Evolutionary conservation across 1,140 invertebrate genomes (phyloP), one percentile per base, ranked within the genome.

Genomic region (Diachasmimorpha longicaudata): DNA sequence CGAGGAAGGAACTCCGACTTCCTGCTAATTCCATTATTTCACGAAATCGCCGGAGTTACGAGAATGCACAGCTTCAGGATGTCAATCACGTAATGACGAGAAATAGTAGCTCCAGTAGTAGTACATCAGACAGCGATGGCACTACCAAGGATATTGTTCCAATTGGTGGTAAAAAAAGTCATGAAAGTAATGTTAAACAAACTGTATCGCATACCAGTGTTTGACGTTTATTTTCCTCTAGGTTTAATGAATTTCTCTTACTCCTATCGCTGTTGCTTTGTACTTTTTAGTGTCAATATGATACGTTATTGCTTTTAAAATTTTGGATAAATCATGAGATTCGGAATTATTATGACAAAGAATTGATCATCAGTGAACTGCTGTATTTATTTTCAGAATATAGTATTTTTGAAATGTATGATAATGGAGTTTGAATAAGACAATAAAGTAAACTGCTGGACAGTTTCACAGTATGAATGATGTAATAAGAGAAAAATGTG

Each of bases 201-300:
- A 70, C 77, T 16, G 67, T 83, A 46, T 80, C 83, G 9, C 81
- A 81, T 69, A 85, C 83, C 6, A 83, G 81, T 77, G 82, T 84
- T 69, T 84, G 73, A 82, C 42, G 52, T 19, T 31, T 48, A 37
- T 58, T 70, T 71, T 52, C 10, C 5, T 58, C n/a, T 36, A 39
- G 52, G 11, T 58, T 23, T 52, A 42, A 21, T 36, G 10, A 1
- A n/a, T 16, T 31, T 4, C 42, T 31, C 39, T 9, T 69, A 69
- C 36, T 39, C 10, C 39, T 69, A 55, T 25, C 25, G n/a, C 25
- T 72, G 31, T 52, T 71, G 23, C 44, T 23, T 37, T 72, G 46
- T 72, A n/a, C 13, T 37, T 68, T 68, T 68, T 68, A n/a, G 1
- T 68, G 8, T 68, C 0, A 23, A 31, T 13, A 63, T 63, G 10